phyloP scores from a whole-genome alignment of 2,113 vertebrate genomes.

The Glaucidium brasilianum region DNA sequence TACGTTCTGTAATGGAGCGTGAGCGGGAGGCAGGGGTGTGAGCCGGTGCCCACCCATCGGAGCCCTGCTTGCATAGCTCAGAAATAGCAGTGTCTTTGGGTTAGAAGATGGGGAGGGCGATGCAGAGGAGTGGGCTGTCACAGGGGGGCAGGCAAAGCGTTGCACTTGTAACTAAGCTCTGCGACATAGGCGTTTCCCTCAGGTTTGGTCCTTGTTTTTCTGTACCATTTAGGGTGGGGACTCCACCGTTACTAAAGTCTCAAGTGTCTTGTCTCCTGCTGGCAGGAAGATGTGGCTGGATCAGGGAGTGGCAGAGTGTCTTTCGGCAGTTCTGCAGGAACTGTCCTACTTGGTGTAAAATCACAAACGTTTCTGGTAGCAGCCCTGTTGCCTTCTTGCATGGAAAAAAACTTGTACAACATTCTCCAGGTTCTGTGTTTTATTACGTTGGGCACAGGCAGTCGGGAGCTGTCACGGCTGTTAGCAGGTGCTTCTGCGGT shows the following conservation, averaged over 20 bases:
- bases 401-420: neutral
- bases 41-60: neutral
- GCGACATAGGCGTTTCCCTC: neutral
- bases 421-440: neutral
- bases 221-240: neutral
- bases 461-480: neutral
- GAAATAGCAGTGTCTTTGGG: neutral
- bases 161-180: neutral
- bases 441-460: too few species aligned
- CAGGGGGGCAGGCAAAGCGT: neutral
- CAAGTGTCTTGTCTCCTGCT: neutral
- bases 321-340: neutral
- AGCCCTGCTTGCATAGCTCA: neutral
- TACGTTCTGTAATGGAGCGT: neutral
- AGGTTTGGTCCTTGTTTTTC: neutral
- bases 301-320: too few species aligned
- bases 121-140: rapidly evolving
- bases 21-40: neutral
- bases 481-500: neutral
- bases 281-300: rapidly evolving
- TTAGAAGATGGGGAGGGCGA: neutral
- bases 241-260: neutral
- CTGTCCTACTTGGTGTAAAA: rapidly evolving
- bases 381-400: neutral
- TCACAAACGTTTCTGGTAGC: neutral